phyloP scores from a whole-genome alignment of 2,888 invertebrate species.

The Notodonta ziczac region DNA sequence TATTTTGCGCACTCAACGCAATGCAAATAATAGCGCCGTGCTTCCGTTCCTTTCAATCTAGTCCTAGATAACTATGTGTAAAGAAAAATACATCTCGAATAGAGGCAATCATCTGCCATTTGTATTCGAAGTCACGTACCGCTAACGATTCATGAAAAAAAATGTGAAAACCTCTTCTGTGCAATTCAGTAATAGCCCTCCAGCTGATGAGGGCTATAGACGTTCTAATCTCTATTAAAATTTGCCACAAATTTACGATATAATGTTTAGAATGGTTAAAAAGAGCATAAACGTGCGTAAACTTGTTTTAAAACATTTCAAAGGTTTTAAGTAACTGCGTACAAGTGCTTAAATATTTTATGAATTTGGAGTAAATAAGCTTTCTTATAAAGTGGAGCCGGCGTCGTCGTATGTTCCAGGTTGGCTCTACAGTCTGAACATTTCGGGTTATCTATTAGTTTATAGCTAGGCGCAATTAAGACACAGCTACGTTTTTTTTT shows the following conservation, averaged over 20 bases:
- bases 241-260: neutral
- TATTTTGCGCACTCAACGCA: neutral
- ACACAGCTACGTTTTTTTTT: no score
- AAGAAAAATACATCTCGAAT: conserved; percentile 1
- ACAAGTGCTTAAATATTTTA: no score
- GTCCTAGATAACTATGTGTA: neutral
- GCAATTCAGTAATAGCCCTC: neutral
- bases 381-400: no score
- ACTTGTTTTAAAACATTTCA: no score
- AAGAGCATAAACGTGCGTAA: no score
- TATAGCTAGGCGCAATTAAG: no score
- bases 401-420: no score
- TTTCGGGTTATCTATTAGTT: no score
- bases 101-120: neutral
- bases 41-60: neutral
- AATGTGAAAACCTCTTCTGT: neutral
- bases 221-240: neutral
- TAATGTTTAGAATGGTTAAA: neutral
- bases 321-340: no score
- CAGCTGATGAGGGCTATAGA: neutral
- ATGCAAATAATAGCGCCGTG: neutral
- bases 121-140: conserved; percentile 5
- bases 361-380: no score
- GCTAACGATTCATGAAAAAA: conserved; percentile 1
- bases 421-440: no score